These are phyloP conservation scores for Porphyrio hochstetteri DNA, from an alignment of 2,113 vertebrate genomes.

Conservation along the genomic window DNA sequence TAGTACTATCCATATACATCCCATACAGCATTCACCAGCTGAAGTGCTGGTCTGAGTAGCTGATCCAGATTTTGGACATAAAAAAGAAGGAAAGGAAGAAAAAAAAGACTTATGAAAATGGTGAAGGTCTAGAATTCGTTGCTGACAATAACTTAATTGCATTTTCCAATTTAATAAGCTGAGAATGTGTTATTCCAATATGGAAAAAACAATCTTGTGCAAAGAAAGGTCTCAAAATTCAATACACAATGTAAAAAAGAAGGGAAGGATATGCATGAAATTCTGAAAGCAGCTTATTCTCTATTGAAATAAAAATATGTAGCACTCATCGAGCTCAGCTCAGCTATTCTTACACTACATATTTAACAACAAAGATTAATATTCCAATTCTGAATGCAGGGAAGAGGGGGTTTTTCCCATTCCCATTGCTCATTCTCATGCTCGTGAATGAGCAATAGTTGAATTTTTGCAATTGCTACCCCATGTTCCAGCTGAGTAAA, in stretches of 20 bases:
- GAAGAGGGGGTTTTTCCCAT: not conserved
- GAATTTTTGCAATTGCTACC: not conserved
- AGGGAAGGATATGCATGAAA: not conserved
- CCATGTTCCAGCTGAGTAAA: slow-evolving; percentile 1
- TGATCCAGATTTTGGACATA: not conserved
- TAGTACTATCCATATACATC: not conserved
- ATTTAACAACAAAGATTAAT: not conserved
- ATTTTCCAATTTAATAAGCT: not conserved
- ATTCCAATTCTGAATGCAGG: not conserved
- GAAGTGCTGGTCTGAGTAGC: not conserved
- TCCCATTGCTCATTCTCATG: not conserved
- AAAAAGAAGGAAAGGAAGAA: not conserved
- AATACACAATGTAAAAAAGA: not conserved
- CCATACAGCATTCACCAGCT: not conserved
- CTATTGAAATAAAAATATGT: not conserved
- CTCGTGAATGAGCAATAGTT: not conserved
- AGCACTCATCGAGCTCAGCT: not conserved
- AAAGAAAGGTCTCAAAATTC: not conserved
- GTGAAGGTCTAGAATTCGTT: not conserved
- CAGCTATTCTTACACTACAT: not conserved
- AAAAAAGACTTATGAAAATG: not conserved
- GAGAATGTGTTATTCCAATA: not conserved
- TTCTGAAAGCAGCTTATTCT: not conserved
- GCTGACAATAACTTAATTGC: not conserved
- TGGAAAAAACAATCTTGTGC: not conserved